These are phyloP conservation scores for Conus ventricosus DNA, from an alignment of 1,140 invertebrate genomes.

Conservation along the genomic window DNA sequence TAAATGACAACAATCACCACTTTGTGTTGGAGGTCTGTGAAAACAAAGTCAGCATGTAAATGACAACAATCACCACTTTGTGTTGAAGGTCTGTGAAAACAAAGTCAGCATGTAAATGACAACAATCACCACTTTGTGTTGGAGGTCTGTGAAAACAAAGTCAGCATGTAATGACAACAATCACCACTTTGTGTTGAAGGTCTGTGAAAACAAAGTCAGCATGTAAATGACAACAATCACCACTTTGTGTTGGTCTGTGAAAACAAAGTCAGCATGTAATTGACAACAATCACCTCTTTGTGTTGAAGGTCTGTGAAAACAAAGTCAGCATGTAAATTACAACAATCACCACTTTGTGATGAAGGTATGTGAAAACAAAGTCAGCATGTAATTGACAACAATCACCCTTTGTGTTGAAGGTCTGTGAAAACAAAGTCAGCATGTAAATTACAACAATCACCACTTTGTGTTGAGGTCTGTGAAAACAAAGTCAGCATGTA, in stretches of 20 bases:
- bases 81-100: conserved; percentile 66
- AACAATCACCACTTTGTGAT: conserved; percentile 71
- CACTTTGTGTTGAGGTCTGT: conserved; percentile 71
- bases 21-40: conserved; percentile 69
- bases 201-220: conserved; percentile 46
- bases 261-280: background rate
- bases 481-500: background rate
- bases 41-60: background rate
- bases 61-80: conserved; percentile 70
- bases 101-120: background rate
- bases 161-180: too few relatives aligned
- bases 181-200: conserved; percentile 70
- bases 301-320: conserved; percentile 66
- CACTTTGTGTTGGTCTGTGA: conserved; percentile 68
- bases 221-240: too few relatives aligned
- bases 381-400: too few relatives aligned
- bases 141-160: conserved; percentile 56
- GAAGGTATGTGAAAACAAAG: conserved; percentile 56
- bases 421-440: conserved; percentile 46
- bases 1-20: too few relatives aligned
- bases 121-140: conserved; percentile 71
- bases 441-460: too few relatives aligned
- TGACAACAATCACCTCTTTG: conserved; percentile 70
- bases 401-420: conserved; percentile 70
- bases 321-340: background rate